Evolutionary conservation across 2,113 vertebrate genomes (phyloP).

Genomic region (Psilopsiagon aurifrons): DNA sequence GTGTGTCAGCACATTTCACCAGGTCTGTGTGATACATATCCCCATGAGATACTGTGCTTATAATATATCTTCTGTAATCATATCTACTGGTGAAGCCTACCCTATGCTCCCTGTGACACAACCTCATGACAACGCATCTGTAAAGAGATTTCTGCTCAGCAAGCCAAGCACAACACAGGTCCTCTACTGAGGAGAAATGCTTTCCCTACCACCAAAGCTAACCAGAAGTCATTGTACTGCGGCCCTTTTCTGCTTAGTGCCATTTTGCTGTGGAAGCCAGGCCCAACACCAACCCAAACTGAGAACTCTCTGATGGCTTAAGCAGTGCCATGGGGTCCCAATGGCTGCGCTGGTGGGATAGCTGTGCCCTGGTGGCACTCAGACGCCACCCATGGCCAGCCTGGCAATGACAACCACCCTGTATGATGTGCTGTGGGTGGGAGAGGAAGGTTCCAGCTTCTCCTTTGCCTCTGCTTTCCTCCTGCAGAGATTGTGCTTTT

Average conservation of each 20-base stretch:
- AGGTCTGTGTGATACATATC: neutral
- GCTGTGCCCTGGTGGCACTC: neutral
- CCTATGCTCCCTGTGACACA: neutral
- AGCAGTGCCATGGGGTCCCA: accelerated
- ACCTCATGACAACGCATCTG: neutral
- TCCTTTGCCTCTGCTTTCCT: neutral
- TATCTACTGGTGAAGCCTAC: neutral
- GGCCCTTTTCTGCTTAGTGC: neutral
- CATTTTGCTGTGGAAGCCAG: neutral
- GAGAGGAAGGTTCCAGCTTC: neutral
- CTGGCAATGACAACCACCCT: neutral
- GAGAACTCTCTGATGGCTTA: neutral
- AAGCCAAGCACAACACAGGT: neutral
- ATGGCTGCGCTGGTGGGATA: neutral
- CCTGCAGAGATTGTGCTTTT: slow-evolving; percentile 1
- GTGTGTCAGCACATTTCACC: neutral
- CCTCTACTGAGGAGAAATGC: neutral
- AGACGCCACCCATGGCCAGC: neutral
- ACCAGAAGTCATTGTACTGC: neutral
- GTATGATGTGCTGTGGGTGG: neutral
- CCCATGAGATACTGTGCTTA: neutral
- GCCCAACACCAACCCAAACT: neutral
- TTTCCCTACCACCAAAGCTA: neutral
- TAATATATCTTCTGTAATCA: neutral
- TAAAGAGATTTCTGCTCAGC: neutral